Evolutionary conservation across 1,140 invertebrate genomes (phyloP), one percentile per base, ranked within the genome.

Genomic region (Meloidogyne exigua): DNA sequence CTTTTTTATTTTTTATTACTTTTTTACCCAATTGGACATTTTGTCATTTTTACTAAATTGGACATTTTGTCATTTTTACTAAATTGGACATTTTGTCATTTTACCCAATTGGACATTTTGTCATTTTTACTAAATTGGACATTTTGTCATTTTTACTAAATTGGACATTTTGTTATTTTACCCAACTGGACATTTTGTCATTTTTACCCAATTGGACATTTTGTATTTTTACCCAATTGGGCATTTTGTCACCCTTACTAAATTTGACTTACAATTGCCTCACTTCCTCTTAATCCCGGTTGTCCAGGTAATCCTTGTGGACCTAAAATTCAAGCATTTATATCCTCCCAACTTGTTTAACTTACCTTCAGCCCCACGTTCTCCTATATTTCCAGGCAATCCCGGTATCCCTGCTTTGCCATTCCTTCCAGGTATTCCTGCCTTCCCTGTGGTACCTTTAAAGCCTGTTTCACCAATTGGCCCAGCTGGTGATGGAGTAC

Each of bases 401-500:
- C 75, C 75, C 2, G 11, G 49, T 9, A 39, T 7, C 2, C 72
- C 72, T 65, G 62, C n/a, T 32, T 39, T 73, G 15, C 73, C 73
- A 15, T 21, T 62, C 15, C 12, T 62, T 32, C 75, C 75, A 42
- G 62, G 28, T 44, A 26, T 36, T 62, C 75, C 75, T 12, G 5
- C 13, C 4, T 25, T 21, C n/a, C 75, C 75, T 26, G 68, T 26
- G 18, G 25, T 7, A 23, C 75, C 75, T 57, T 72, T 28, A 21
- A 44, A 42, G 4, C 75, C 75, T 0, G 69, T 49, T 15, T 44
- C 23, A 74, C 75, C 75, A 26, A 25, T 57, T n/a, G 49, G 75
- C n/a, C 75, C 75, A n/a, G 75, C 21, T 13, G 69, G 68, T 12
- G 68, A 65, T 32, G 28, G 68, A 18, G 75, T 65, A 39, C 75